These are phyloP conservation scores for Choristoneura rosaceana DNA, from an alignment of 2,888 invertebrate species.

Conservation along the genomic window DNA sequence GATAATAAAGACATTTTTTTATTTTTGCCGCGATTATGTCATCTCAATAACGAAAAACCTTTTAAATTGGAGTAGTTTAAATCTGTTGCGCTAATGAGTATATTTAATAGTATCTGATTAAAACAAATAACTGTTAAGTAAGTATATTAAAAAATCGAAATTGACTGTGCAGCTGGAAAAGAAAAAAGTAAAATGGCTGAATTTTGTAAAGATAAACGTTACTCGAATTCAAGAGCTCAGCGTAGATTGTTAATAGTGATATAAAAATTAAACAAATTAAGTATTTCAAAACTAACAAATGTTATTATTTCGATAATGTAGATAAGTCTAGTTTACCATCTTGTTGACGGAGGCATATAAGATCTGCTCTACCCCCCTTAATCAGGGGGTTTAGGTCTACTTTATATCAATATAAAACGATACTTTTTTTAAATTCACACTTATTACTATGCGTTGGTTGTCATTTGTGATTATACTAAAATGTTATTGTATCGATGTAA, in stretches of 20 bases:
- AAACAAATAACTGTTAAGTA: no score
- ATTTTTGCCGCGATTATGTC: no score
- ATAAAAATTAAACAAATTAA: constrained; percentile 72
- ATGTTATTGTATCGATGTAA: constrained; percentile 4
- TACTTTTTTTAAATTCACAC: background rate
- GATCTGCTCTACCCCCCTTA: constrained; percentile 33
- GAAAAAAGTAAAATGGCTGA: no score
- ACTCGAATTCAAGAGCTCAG: constrained; percentile 74
- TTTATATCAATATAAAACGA: constrained; percentile 8
- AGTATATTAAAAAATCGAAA: no score
- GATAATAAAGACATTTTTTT: no score
- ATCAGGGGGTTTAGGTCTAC: constrained; percentile 17
- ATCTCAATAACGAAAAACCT: no score
- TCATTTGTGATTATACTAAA: background rate
- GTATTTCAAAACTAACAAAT: constrained; percentile 71
- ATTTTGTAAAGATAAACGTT: constrained; percentile 27
- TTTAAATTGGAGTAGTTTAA: no score
- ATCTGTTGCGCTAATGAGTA: background rate
- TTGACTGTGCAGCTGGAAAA: no score
- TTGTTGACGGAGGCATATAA: constrained; percentile 63
- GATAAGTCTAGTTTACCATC: constrained; percentile 78
- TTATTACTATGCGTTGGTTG: no score
- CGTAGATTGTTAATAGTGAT: constrained; percentile 84
- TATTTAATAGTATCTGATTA: background rate
- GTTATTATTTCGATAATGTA: constrained; percentile 81